phyloP scores from a whole-genome alignment of 2,113 vertebrate genomes.

The Lophius piscatorius region DNA sequence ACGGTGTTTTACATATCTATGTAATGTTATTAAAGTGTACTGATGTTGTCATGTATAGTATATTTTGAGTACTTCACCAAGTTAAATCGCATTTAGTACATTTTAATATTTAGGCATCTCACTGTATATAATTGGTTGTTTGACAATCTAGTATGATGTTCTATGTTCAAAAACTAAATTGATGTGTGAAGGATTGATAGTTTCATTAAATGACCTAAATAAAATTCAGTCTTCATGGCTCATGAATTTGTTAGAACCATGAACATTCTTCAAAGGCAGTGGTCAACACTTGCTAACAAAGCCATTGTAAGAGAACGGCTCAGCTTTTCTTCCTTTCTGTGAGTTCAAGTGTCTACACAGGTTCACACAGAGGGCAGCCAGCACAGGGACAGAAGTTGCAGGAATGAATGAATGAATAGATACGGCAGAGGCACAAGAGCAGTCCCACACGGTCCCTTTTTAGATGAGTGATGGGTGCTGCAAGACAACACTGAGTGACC shows the following conservation, averaged over 20 bases:
- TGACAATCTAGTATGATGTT: conserved; percentile 81
- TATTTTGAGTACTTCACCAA: conserved; percentile 59
- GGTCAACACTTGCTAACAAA: neutral
- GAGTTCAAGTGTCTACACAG: conserved; percentile 39
- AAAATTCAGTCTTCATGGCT: neutral
- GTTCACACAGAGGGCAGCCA: conserved; percentile 72
- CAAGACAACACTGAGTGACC: conserved; percentile 65
- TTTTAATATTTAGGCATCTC: conserved; percentile 71
- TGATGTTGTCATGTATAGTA: conserved; percentile 76
- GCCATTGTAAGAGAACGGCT: neutral
- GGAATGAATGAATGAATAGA: conserved; percentile 59
- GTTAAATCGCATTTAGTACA: conserved; percentile 66
- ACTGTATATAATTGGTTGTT: conserved; percentile 75
- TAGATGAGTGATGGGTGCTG: conserved; percentile 67
- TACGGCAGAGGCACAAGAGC: conserved; percentile 49
- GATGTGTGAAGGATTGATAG: conserved; percentile 54
- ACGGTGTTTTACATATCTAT: conserved; percentile 79
- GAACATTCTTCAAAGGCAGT: neutral
- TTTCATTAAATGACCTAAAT: conserved; percentile 70
- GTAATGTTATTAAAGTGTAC: conserved; percentile 74
- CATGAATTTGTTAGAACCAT: neutral
- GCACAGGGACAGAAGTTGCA: conserved; percentile 34
- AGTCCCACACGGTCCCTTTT: conserved; percentile 51
- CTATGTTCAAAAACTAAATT: conserved; percentile 53
- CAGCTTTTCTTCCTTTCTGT: conserved; percentile 39